Percentiles rank a stretch among this genome's conserved stretches.
phyloP scores from a whole-genome alignment of 2,888 invertebrate genomes.

The Desoria tigrina region DNA sequence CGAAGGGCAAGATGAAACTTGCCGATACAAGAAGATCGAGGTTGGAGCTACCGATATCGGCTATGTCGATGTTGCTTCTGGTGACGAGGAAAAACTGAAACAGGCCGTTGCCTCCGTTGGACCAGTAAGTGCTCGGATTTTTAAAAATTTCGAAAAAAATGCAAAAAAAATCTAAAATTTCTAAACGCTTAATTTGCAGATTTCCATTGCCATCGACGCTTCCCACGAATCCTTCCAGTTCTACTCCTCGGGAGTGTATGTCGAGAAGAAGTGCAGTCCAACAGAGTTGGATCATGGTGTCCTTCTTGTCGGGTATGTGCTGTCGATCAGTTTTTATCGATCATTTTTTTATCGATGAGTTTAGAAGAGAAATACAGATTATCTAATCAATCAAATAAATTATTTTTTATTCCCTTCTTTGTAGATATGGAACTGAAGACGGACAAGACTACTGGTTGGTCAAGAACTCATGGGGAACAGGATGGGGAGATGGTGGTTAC shows the following conservation, averaged over 20 bases:
- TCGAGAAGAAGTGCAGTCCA: conserved; percentile 73
- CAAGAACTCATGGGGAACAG: conserved; percentile 57
- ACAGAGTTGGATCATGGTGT: conserved; percentile 60
- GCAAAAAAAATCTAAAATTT: conserved; percentile 6
- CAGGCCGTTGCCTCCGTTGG: conserved; percentile 58
- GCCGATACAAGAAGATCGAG: conserved; percentile 55
- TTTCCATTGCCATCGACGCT: conserved; percentile 68
- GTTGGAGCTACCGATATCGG: conserved; percentile 56
- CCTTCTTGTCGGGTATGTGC: conserved; percentile 56
- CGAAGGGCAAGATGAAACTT: conserved; percentile 55
- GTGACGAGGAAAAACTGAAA: conserved; percentile 55
- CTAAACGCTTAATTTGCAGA: conserved; percentile 30
- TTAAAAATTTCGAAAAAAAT: background rate
- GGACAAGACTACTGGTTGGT: conserved; percentile 60
- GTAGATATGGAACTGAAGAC: conserved; percentile 59
- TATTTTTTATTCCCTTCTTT: conserved; percentile 55
- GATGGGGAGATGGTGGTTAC: conserved; percentile 59
- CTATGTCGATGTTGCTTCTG: conserved; percentile 56
- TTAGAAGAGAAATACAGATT: background rate
- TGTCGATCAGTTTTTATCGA: background rate
- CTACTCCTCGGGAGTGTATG: conserved; percentile 71
- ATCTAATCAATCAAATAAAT: background rate
- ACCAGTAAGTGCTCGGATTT: conserved; percentile 53
- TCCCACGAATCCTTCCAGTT: conserved; percentile 81
- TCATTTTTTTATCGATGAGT: conserved; percentile 21